Percentiles rank a stretch among this genome's conserved stretches.
Conservation (phyloP, 2,888 invertebrate species). For the Melolontha melolontha region DNA sequence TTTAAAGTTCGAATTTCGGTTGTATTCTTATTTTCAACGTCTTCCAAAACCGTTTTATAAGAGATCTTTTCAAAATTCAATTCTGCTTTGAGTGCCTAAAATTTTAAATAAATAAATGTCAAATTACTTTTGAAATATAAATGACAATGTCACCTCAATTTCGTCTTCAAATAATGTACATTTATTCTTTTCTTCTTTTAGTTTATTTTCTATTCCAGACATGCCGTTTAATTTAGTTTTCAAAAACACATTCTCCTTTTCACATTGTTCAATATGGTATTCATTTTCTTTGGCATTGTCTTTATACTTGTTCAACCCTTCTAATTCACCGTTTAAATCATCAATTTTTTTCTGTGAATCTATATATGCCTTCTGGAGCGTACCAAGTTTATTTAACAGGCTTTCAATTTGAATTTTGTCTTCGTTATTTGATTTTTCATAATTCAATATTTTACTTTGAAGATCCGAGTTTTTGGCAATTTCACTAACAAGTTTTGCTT, state of each 20-base stretch:
- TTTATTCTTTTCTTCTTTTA: slow-evolving; percentile 45
- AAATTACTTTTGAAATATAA: slow-evolving; percentile 44
- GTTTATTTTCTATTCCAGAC: slow-evolving; percentile 25
- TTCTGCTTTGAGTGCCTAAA: slow-evolving; percentile 51
- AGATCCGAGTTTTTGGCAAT: slow-evolving; percentile 41
- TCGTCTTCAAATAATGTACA: slow-evolving; percentile 46
- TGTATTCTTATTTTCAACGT: slow-evolving; percentile 57
- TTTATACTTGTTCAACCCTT: slow-evolving; percentile 67
- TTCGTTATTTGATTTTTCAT: slow-evolving; percentile 28
- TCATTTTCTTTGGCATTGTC: slow-evolving; percentile 65
- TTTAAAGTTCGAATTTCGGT: slow-evolving; percentile 59
- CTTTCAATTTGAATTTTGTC: slow-evolving; percentile 39
- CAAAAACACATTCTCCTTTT: slow-evolving; percentile 65
- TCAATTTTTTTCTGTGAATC: slow-evolving; percentile 67
- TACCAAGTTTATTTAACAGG: slow-evolving; percentile 52
- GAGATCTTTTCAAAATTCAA: slow-evolving; percentile 44
- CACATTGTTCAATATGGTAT: slow-evolving; percentile 65
- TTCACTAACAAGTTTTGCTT: slow-evolving; percentile 62
- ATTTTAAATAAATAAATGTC: slow-evolving; percentile 20
- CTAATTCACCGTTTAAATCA: slow-evolving; percentile 67
- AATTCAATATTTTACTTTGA: slow-evolving; percentile 30
- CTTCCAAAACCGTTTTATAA: slow-evolving; percentile 47
- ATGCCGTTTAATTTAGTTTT: slow-evolving; percentile 56
- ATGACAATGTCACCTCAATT: slow-evolving; percentile 58
- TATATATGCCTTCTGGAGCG: slow-evolving; percentile 63